phyloP scores from a whole-genome alignment of 2,797 vertebrate genomes.

The Pseudocheirus occidentalis region DNA sequence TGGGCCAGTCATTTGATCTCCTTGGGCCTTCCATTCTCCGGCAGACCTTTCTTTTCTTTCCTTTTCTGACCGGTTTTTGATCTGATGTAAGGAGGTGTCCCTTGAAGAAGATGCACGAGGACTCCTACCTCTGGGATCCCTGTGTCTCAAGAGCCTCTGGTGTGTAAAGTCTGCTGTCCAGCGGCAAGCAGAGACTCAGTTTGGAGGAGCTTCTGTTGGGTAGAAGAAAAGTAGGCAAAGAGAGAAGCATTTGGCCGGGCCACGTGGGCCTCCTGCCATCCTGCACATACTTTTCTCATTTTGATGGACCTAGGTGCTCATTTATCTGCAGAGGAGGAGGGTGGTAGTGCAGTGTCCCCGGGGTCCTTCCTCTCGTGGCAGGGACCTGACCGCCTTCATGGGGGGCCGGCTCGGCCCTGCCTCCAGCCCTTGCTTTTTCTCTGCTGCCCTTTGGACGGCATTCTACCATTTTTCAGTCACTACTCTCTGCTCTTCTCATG shows the following conservation, averaged over 20 bases:
- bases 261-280: not conserved
- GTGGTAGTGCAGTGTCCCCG: not conserved
- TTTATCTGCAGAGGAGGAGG: not conserved
- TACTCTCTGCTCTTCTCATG: not conserved
- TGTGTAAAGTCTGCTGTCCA: not conserved
- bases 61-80: slow-evolving; percentile 14
- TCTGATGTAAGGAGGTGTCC: not conserved
- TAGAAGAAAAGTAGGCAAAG: not conserved
- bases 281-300: not conserved
- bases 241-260: not conserved
- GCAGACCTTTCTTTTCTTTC: not conserved
- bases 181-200: not conserved
- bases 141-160: not conserved
- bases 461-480: not conserved
- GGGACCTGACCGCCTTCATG: not conserved
- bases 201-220: not conserved
- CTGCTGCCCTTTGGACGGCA: slow-evolving; percentile 3
- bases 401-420: not conserved
- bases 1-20: not conserved
- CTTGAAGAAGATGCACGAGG: not conserved
- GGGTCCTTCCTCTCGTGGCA: not conserved
- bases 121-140: not conserved
- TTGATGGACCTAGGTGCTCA: not conserved
- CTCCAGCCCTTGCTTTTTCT: slow-evolving; percentile 20
- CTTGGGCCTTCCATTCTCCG: slow-evolving; percentile 4